A percentile compares a stretch with the other conserved stretches of the same genome.
These are phyloP conservation scores for Xyliphius kryptos DNA, from an alignment of 2,113 vertebrate genomes.

Conservation along the genomic window DNA sequence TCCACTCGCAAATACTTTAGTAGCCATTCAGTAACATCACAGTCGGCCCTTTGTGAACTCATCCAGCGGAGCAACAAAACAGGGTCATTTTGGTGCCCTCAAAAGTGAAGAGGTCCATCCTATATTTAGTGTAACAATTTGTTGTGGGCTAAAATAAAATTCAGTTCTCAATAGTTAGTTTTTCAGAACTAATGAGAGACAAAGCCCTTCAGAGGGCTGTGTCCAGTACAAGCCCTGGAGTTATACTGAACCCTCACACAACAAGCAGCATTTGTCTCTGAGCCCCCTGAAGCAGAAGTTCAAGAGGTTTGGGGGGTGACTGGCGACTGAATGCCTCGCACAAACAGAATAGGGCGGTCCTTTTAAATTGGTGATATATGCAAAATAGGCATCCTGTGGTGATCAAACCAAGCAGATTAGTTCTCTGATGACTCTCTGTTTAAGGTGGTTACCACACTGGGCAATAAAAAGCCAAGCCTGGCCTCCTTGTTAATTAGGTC, in stretches of 20 bases:
- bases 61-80: slow-evolving; percentile 17
- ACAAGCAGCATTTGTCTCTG: slow-evolving; percentile 70
- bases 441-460: slow-evolving; percentile 72
- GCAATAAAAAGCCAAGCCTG: slow-evolving; percentile 67
- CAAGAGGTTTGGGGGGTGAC: slow-evolving; percentile 44
- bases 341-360: slow-evolving; percentile 57
- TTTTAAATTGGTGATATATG: slow-evolving; percentile 63
- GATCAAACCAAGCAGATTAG: slow-evolving; percentile 68
- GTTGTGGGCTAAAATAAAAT: slow-evolving; percentile 40
- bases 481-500: slow-evolving; percentile 67
- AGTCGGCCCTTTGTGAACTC: slow-evolving; percentile 44
- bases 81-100: slow-evolving; percentile 4
- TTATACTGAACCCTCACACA: slow-evolving; percentile 58
- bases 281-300: slow-evolving; percentile 72
- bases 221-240: slow-evolving; percentile 58
- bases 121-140: slow-evolving; percentile 34
- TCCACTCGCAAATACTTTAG: slow-evolving; percentile 36
- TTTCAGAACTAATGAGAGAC: slow-evolving; percentile 40
- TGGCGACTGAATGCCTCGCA: slow-evolving; percentile 54
- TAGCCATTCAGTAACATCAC: slow-evolving; percentile 37
- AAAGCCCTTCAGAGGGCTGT: slow-evolving; percentile 49
- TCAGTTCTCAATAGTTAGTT: slow-evolving; percentile 48
- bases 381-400: slow-evolving; percentile 66
- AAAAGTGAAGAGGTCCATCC: slow-evolving; percentile 26
- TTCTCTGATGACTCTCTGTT: slow-evolving; percentile 71